Conservation (phyloP, 2,888 invertebrate species). For the Coecobrya sp. region DNA sequence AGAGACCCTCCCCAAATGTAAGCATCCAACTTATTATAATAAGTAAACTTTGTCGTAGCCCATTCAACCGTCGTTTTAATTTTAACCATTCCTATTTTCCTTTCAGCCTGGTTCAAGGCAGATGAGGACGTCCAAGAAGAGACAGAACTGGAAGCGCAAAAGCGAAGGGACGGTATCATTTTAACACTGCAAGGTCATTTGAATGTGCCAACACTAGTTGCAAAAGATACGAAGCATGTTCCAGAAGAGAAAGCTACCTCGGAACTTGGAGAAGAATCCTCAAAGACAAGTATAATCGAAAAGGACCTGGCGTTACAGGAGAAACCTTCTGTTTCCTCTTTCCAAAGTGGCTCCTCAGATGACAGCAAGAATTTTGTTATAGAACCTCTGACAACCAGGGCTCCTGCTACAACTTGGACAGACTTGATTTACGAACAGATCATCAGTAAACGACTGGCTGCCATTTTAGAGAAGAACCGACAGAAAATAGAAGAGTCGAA, state of each 20-base stretch:
- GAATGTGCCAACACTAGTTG: conserved; percentile 67
- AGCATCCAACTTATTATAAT: too few relatives aligned
- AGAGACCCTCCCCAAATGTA: conserved; percentile 84
- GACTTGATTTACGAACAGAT: conserved; percentile 83
- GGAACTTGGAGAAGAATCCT: too few relatives aligned
- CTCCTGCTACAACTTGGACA: conserved; percentile 60
- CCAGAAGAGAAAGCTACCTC: too few relatives aligned
- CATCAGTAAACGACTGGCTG: conserved; percentile 81
- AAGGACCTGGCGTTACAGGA: not conserved
- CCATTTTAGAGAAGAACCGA: conserved; percentile 82
- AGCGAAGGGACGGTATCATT: conserved; percentile 70
- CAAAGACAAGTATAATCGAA: not conserved
- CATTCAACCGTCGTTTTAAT: too few relatives aligned
- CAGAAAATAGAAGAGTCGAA: conserved; percentile 44
- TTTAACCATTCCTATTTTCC: too few relatives aligned
- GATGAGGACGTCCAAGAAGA: conserved; percentile 20
- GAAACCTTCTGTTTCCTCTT: not conserved
- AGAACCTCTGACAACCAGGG: conserved; percentile 4
- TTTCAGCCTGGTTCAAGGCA: conserved; percentile 45
- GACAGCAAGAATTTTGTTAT: not conserved
- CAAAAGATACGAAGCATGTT: not conserved
- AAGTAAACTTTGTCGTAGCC: too few relatives aligned
- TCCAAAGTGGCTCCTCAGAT: not conserved
- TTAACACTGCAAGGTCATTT: conserved; percentile 75
- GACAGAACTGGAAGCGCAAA: conserved; percentile 51